Percentiles rank a stretch among this genome's conserved stretches.
phyloP scores from a whole-genome alignment of 2,888 invertebrate species.

The Pogonocherus hispidulus region DNA sequence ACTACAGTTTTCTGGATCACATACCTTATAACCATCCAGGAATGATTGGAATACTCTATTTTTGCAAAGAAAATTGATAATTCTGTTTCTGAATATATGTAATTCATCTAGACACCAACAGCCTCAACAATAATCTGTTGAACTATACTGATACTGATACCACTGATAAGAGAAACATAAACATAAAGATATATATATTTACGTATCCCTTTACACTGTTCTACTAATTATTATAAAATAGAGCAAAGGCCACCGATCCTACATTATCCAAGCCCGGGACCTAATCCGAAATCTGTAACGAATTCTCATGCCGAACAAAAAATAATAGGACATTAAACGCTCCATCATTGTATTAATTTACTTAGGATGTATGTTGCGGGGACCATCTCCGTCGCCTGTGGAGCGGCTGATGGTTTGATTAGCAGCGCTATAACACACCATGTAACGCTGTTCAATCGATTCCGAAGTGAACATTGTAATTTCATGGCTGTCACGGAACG shows the following conservation, averaged over 20 bases:
- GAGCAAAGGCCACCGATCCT: constrained; percentile 9
- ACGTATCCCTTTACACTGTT: background rate
- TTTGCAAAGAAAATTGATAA: too few species aligned
- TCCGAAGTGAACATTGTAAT: constrained; percentile 69
- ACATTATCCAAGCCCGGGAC: constrained; percentile 1
- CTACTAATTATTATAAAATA: constrained; percentile 13
- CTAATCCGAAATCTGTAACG: constrained; percentile 32
- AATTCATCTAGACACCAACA: too few species aligned
- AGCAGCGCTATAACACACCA: constrained; percentile 63
- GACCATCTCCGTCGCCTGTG: constrained; percentile 45
- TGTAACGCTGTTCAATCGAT: constrained; percentile 68
- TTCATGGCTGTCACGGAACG: constrained; percentile 68
- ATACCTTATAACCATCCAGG: too few species aligned
- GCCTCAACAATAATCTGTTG: too few species aligned
- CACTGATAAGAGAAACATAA: too few species aligned
- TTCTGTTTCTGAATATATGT: too few species aligned
- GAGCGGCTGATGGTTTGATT: constrained; percentile 57
- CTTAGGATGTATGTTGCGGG: constrained; percentile 52
- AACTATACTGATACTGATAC: too few species aligned
- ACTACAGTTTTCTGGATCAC: too few species aligned
- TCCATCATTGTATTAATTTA: constrained; percentile 67
- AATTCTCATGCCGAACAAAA: constrained; percentile 29
- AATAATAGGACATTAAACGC: constrained; percentile 58
- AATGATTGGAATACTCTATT: too few species aligned
- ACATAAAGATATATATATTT: too few species aligned